A percentile compares a stretch with the other conserved stretches of the same genome.
Evolutionary conservation across 2,113 vertebrate genomes (phyloP).

Genomic region (Grammomys surdaster): DNA sequence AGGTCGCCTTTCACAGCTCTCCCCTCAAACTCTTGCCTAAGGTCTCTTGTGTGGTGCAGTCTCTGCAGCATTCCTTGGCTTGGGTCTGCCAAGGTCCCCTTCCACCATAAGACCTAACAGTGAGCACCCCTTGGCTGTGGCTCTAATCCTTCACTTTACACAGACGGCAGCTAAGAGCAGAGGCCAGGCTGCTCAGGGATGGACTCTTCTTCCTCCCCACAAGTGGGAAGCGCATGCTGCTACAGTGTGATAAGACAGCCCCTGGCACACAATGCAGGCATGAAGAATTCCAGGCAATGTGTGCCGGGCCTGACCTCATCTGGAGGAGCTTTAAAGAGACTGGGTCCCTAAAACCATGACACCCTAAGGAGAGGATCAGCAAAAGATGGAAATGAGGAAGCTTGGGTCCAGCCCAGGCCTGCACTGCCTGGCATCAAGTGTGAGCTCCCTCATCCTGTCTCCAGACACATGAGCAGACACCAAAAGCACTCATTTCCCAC

Average conservation of each 20-base stretch:
- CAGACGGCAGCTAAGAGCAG: not conserved
- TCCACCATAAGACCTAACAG: not conserved
- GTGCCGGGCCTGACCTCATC: not conserved
- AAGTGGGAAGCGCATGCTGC: not conserved
- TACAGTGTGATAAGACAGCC: not conserved
- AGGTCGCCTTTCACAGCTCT: not conserved
- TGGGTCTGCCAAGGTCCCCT: not conserved
- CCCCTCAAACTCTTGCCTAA: not conserved
- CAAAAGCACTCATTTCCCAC: not conserved
- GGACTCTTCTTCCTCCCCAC: not conserved
- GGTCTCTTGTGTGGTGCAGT: not conserved
- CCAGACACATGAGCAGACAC: not conserved
- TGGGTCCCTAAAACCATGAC: not conserved
- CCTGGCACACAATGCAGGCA: not conserved
- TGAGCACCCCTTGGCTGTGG: not conserved
- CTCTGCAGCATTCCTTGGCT: not conserved
- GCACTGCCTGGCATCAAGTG: not conserved
- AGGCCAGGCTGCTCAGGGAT: not conserved
- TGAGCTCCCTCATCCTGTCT: not conserved
- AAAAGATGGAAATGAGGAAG: not conserved
- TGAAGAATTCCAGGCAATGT: conserved; percentile 2
- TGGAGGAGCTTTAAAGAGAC: not conserved
- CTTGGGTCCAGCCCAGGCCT: rapidly evolving
- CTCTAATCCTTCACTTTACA: not conserved
- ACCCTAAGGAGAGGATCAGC: not conserved